A percentile compares a stretch with the other conserved stretches of the same genome.
These are phyloP conservation scores for Drosophila mimetica DNA, from an alignment of 2,888 invertebrate genomes.

Conservation along the genomic window DNA sequence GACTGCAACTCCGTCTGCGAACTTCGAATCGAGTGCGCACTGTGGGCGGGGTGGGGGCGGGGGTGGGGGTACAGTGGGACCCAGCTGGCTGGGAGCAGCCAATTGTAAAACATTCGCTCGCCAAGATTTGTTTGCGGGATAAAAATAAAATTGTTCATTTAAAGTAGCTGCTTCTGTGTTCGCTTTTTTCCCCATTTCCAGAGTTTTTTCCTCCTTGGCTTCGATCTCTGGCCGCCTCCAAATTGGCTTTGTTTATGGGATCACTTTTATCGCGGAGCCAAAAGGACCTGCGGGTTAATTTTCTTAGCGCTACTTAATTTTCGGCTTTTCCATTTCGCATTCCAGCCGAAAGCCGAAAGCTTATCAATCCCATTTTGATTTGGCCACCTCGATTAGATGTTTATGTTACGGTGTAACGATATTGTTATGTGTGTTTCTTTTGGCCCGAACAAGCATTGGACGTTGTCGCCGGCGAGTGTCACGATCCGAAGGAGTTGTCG, in stretches of 20 bases:
- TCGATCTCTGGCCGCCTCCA: constrained; percentile 57
- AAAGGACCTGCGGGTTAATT: constrained; percentile 80
- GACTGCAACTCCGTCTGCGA: constrained; percentile 31
- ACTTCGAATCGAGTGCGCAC: constrained; percentile 44
- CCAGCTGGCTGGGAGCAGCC: constrained; percentile 45
- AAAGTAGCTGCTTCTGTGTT: constrained; percentile 83
- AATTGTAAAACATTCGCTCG: constrained; percentile 82
- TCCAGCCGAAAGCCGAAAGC: constrained; percentile 9
- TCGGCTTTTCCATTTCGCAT: constrained; percentile 10
- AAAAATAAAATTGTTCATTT: constrained; percentile 84
- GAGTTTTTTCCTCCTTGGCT: not conserved
- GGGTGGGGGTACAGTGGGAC: constrained; percentile 30
- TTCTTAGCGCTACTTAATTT: constrained; percentile 79
- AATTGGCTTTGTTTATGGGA: constrained; percentile 80
- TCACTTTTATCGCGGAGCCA: constrained; percentile 68
- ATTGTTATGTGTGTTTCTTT: constrained; percentile 26
- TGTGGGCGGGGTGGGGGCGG: constrained; percentile 5
- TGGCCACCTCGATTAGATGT: constrained; percentile 39
- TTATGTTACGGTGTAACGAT: constrained; percentile 30
- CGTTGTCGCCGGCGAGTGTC: constrained; percentile 36
- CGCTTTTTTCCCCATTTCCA: constrained; percentile 19
- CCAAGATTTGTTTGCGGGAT: constrained; percentile 83
- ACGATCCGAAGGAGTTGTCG: constrained; percentile 38
- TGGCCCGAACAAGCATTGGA: constrained; percentile 23
- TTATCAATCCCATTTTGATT: constrained; percentile 43